Conservation (phyloP, 2,888 invertebrate genomes). For the Drosophila rubida region DNA sequence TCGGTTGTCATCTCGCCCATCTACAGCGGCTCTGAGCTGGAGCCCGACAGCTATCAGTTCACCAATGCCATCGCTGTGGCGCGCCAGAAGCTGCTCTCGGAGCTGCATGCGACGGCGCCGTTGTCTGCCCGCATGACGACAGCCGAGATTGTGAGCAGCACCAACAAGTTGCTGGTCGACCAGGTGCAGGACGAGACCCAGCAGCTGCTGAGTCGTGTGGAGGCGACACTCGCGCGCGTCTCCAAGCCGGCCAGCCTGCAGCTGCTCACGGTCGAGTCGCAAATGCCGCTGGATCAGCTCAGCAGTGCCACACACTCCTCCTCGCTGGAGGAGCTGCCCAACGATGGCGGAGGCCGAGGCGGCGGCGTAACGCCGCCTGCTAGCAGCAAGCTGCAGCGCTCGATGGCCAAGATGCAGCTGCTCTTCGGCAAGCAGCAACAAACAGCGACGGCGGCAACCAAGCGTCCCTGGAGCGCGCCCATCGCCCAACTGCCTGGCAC, state of each 20-base stretch:
- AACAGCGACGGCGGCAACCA: not conserved
- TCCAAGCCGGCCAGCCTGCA: slow-evolving; percentile 33
- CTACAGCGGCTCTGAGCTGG: slow-evolving; percentile 47
- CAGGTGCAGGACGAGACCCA: slow-evolving; percentile 41
- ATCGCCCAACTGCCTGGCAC: not conserved
- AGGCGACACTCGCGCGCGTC: slow-evolving; percentile 51
- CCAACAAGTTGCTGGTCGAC: slow-evolving; percentile 3
- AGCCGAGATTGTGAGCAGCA: not conserved
- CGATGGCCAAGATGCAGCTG: slow-evolving; percentile 78
- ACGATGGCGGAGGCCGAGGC: not conserved
- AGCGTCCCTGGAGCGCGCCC: slow-evolving; percentile 40
- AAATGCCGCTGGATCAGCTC: slow-evolving; percentile 4
- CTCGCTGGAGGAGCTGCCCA: not conserved
- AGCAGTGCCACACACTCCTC: slow-evolving; percentile 16
- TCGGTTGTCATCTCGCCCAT: not conserved
- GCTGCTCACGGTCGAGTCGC: slow-evolving; percentile 24
- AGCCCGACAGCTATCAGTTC: slow-evolving; percentile 60
- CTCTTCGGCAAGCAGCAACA: slow-evolving; percentile 51
- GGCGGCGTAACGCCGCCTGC: slow-evolving; percentile 26
- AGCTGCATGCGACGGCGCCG: slow-evolving; percentile 25
- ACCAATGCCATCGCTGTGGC: slow-evolving; percentile 67
- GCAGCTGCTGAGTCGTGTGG: slow-evolving; percentile 43
- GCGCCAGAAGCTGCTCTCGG: slow-evolving; percentile 48
- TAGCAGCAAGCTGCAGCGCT: slow-evolving; percentile 67
- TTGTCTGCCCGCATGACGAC: slow-evolving; percentile 1